phyloP scores from a whole-genome alignment of 2,888 invertebrate species.

The Eristalis tenax region DNA sequence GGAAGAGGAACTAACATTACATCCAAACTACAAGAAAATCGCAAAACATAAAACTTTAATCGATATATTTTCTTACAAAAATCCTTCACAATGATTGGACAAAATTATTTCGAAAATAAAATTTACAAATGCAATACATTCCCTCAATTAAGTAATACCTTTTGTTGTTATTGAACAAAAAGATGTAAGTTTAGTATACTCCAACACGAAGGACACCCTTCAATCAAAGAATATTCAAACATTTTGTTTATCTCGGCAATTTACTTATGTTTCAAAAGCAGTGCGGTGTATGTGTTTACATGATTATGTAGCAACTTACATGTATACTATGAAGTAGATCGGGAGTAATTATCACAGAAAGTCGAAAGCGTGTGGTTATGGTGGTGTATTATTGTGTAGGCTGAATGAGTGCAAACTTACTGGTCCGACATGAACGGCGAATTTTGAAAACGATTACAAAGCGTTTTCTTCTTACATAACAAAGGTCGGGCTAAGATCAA shows the following conservation, averaged over 20 bases:
- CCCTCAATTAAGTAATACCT: constrained; percentile 44
- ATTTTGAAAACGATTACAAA: constrained; percentile 29
- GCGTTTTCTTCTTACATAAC: constrained; percentile 25
- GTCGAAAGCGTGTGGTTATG: constrained; percentile 47
- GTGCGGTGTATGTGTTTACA: constrained; percentile 25
- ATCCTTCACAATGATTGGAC: constrained; percentile 21
- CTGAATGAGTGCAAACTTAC: constrained; percentile 37
- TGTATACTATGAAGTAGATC: constrained; percentile 22
- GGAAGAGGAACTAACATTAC: not conserved
- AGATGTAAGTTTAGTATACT: not conserved
- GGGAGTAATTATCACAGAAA: constrained; percentile 69
- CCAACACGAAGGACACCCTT: not conserved
- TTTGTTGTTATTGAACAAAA: constrained; percentile 21
- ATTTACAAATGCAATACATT: constrained; percentile 55
- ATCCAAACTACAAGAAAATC: not conserved
- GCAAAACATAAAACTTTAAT: constrained; percentile 11
- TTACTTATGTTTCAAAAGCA: constrained; percentile 1
- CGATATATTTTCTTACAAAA: constrained; percentile 49
- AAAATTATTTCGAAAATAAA: constrained; percentile 22
- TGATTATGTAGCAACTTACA: constrained; percentile 10
- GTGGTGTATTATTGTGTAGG: constrained; percentile 7
- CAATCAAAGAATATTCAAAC: not conserved
- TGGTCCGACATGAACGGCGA: not conserved
- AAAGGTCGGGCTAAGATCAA: constrained; percentile 47
- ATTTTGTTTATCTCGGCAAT: constrained; percentile 8